These are phyloP conservation scores for Melanogrammus aeglefinus DNA, from an alignment of 2,797 vertebrate genomes.

Conservation along the genomic window DNA sequence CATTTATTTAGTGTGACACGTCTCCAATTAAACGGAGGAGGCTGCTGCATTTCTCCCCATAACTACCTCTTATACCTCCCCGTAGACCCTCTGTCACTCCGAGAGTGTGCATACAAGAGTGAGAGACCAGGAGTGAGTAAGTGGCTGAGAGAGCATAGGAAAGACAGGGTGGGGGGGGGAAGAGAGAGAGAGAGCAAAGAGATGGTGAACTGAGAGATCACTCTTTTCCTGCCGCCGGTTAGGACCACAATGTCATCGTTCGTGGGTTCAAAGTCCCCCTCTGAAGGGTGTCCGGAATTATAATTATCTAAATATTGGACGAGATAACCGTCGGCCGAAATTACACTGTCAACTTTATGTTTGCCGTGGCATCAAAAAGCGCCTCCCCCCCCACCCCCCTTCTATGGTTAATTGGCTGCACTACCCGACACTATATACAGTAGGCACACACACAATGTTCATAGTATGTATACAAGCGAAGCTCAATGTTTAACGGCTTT, in stretches of 20 bases:
- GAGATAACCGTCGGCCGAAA: constrained; percentile 70
- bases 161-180: constrained; percentile 30
- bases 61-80: constrained; percentile 82
- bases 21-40: constrained; percentile 84
- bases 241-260: constrained; percentile 78
- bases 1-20: constrained; percentile 85
- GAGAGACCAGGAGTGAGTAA: constrained; percentile 59
- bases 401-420: background rate
- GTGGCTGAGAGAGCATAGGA: constrained; percentile 20
- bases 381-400: background rate
- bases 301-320: constrained; percentile 79
- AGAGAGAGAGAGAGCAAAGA: constrained; percentile 12
- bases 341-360: constrained; percentile 58
- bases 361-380: constrained; percentile 29
- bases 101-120: constrained; percentile 70
- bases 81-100: constrained; percentile 78
- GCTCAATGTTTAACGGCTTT: background rate
- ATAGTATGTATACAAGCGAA: background rate
- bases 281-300: constrained; percentile 74
- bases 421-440: constrained; percentile 41
- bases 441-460: background rate
- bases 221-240: constrained; percentile 73
- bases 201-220: constrained; percentile 59
- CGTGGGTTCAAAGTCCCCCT: constrained; percentile 60
- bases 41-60: constrained; percentile 79